These are phyloP conservation scores for Rallus limicola DNA, from an alignment of 2,113 vertebrate species.

Conservation along the genomic window DNA sequence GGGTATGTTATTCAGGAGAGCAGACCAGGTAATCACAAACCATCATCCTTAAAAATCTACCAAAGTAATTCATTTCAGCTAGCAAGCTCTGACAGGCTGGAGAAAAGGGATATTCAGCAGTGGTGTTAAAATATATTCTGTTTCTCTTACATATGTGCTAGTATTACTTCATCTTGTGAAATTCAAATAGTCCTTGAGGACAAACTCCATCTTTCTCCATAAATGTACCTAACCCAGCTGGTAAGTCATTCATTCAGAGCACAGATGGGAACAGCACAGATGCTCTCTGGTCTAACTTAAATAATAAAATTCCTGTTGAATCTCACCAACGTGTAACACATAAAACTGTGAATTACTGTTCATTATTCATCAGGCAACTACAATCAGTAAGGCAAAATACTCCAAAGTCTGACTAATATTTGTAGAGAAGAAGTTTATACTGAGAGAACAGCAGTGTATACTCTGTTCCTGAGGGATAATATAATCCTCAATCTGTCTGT, in stretches of 20 bases:
- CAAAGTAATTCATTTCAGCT: background rate
- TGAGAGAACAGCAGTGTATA: background rate
- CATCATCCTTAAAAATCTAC: background rate
- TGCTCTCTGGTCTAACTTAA: background rate
- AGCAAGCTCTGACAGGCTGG: background rate
- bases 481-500: background rate
- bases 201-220: background rate
- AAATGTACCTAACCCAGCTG: background rate
- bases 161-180: background rate
- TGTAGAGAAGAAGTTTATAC: background rate
- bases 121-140: background rate
- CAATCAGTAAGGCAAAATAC: background rate
- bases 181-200: conserved; percentile 11
- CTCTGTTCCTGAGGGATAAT: background rate
- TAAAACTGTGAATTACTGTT: background rate
- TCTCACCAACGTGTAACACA: background rate
- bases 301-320: conserved; percentile 4
- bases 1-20: background rate
- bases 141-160: background rate
- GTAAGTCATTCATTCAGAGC: background rate
- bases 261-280: background rate
- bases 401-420: background rate
- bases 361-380: background rate
- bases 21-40: background rate
- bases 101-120: conserved; percentile 1